Percentiles rank a stretch among this genome's conserved stretches.
Conservation (phyloP, 2,888 invertebrate species). For the Allophyes oxyacanthae region DNA sequence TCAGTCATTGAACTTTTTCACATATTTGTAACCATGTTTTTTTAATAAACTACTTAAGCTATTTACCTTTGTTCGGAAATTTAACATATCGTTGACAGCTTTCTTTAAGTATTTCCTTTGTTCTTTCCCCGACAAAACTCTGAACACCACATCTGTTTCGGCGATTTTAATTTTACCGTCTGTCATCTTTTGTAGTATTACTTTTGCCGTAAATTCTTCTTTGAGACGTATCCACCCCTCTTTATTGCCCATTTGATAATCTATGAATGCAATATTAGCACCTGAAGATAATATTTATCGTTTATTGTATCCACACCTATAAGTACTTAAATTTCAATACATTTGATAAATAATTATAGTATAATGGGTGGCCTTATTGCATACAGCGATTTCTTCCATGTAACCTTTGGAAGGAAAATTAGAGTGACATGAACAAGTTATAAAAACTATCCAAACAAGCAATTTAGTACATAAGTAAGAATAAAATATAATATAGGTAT, state of each 20-base stretch:
- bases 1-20: too few relatives aligned
- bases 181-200: conserved; percentile 21
- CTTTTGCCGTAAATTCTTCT: conserved; percentile 16
- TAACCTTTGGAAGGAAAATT: too few relatives aligned
- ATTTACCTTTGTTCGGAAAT: conserved; percentile 1
- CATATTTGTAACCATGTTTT: conserved; percentile 11
- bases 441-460: too few relatives aligned
- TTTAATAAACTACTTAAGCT: conserved; percentile 7
- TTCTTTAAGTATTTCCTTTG: conserved; percentile 25
- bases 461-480: too few relatives aligned
- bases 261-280: conserved; percentile 26
- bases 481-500: too few relatives aligned
- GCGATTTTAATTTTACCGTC: conserved; percentile 12
- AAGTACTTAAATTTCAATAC: too few relatives aligned
- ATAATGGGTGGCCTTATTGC: too few relatives aligned
- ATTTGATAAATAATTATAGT: too few relatives aligned
- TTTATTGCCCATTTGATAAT: conserved; percentile 16
- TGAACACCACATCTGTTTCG: conserved; percentile 17
- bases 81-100: conserved; percentile 5
- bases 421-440: too few relatives aligned
- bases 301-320: too few relatives aligned
- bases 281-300: conserved; percentile 8
- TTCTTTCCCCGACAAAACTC: conserved; percentile 21
- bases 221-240: conserved; percentile 34
- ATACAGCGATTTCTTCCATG: too few relatives aligned